phyloP scores from a whole-genome alignment of 2,888 invertebrate genomes.

The Amiota communis region DNA sequence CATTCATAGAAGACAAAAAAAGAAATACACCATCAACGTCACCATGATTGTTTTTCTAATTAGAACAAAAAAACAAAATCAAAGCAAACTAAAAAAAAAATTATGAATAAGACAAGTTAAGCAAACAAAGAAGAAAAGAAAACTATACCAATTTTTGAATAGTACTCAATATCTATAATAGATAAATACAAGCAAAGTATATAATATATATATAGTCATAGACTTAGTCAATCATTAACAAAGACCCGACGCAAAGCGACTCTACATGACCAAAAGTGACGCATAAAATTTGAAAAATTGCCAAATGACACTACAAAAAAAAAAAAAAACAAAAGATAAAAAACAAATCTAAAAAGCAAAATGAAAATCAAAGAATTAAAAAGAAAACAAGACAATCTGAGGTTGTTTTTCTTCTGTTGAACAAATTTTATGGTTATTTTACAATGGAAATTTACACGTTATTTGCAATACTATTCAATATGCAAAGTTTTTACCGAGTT shows the following conservation, averaged over 20 bases:
- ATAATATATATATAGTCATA: background rate
- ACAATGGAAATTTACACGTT: slow-evolving; percentile 31
- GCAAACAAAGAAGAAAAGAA: too few relatives aligned
- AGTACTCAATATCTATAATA: background rate
- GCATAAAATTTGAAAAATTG: slow-evolving; percentile 46
- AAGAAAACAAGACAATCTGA: background rate
- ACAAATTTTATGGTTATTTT: too few relatives aligned
- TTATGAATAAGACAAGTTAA: too few relatives aligned
- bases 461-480: slow-evolving; percentile 55
- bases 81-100: too few relatives aligned
- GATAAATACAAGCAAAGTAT: background rate
- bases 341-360: slow-evolving; percentile 27
- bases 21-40: too few relatives aligned
- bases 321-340: background rate
- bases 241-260: background rate
- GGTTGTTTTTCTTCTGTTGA: too few relatives aligned
- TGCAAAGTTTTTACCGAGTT: slow-evolving; percentile 55
- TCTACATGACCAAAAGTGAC: slow-evolving; percentile 38
- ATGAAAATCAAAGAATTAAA: slow-evolving; percentile 8
- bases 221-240: background rate
- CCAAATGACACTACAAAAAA: slow-evolving; percentile 37
- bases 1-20: too few relatives aligned
- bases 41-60: too few relatives aligned
- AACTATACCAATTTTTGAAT: too few relatives aligned
- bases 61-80: too few relatives aligned